Evolutionary conservation across 2,113 vertebrate species (phyloP), one percentile per base, ranked within the genome.

Genomic region (mouse (Mus musculus)): DNA sequence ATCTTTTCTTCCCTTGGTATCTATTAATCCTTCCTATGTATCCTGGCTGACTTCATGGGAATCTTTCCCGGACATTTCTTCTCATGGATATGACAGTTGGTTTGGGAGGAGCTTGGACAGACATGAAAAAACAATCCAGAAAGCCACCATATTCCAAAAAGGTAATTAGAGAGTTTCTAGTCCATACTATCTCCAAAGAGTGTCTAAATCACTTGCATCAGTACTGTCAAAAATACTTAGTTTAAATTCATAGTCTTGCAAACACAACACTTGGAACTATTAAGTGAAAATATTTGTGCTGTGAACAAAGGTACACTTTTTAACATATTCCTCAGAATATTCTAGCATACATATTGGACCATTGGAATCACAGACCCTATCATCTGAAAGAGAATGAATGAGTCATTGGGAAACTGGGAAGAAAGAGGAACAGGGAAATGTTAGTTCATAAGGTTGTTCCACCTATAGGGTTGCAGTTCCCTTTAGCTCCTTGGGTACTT

Each of bases 1-100:
- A 96, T 94, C 71, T 86, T 91, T 91, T 95, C 49, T 75, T 93
- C 56, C 67, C 77, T 93, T 88, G 56, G 10, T 88, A 89, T 95
- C 67, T 76, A 91, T 94, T 95, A 92, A 71, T 72, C 42, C 11
- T 93, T 80, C 12, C 10, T 91, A 36, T 30, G 22, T 76, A 73
- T 39, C 39, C 22, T 87, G 65, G 19, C 2, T 93, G 42, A 96
- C 5, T 89, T 97, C 69, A 89, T 91, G 67, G 52, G 4, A 89
- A 76, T 91, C 26, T 89, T 49, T 73, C n/a, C 26, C 10, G 87
- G 59, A 2, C 5, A 59, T 97, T 94, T 93, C 52, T 91, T 93
- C 59, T 91, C 88, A 42, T 54, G 17, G 82, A n/a, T 54, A 4
- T 95, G 26, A 89, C 59, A 94, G 30, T 93, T 93, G 76, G 12